These are phyloP conservation scores for Ips typographus DNA, from an alignment of 1,140 invertebrate species.

Conservation along the genomic window DNA sequence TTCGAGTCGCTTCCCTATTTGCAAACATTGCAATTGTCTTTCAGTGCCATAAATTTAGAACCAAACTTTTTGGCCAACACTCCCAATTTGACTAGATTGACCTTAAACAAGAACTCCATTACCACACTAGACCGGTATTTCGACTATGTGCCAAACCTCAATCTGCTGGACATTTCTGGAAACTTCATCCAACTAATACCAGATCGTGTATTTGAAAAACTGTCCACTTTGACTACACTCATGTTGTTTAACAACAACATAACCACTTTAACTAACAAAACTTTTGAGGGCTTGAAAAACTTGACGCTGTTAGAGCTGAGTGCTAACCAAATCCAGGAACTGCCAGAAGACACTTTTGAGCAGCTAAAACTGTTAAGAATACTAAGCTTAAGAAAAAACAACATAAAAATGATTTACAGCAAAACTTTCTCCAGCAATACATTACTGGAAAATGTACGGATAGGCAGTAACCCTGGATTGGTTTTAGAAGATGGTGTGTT, in stretches of 20 bases:
- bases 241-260: conserved; percentile 33
- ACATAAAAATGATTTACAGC: not conserved
- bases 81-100: conserved; percentile 10
- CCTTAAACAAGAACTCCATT: conserved; percentile 5
- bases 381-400: conserved; percentile 15
- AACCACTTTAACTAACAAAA: conserved; percentile 17
- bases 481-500: conserved; percentile 19
- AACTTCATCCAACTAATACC: conserved; percentile 14
- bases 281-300: conserved; percentile 25
- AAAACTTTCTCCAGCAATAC: conserved; percentile 15
- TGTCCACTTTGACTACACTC: conserved; percentile 26
- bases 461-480: conserved; percentile 11
- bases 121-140: conserved; percentile 16
- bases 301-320: conserved; percentile 32
- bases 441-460: conserved; percentile 20
- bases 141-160: conserved; percentile 20
- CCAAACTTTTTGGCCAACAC: conserved; percentile 18
- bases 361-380: conserved; percentile 1
- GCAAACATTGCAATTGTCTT: conserved; percentile 8
- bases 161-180: conserved; percentile 5
- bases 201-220: conserved; percentile 21
- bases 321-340: conserved; percentile 16
- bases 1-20: conserved; percentile 7
- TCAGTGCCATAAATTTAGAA: conserved; percentile 7
- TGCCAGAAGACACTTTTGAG: conserved; percentile 21